Base-by-base conservation (phyloP, 2,113 vertebrate species). In the Eulacestoma nigropectus region DNA sequence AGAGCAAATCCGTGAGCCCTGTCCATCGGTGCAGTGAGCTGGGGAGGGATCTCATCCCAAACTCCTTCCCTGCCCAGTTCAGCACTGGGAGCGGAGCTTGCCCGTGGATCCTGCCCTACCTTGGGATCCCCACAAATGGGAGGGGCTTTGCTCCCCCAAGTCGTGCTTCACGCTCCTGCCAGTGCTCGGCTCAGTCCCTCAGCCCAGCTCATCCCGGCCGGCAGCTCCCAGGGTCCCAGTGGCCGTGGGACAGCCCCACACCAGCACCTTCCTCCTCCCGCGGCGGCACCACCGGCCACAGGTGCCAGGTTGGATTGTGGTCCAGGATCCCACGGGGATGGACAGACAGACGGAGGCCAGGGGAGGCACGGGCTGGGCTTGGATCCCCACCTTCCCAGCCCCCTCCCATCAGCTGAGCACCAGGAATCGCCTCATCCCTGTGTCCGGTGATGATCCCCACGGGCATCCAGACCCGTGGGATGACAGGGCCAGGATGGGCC, bases 371-470 rank as follows among this genome's bases (percentile, higher is more conserved):
- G 63, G 14, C 35, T 6, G 11, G 57, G 49, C 57, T 72, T 9
- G 42, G 50, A 73, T 23, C 22, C 50, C 11, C 35, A 26, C 49
- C n/a, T 13, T 17, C 35, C 59, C 76, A 16, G 65, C 29, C 26
- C 35, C n/a, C 78, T 21, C 27, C n/a, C 39, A 5, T 5, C 12
- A 4, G 3, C 49, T 5, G n/a, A 19, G 59, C 47, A 4, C 1
- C 9, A 6, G 49, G 35, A 53, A 21, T 18, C 0, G 0, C 37
- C 44, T 16, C 37, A 10, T 41, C 17, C 65, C 77, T 0, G 23
- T 1, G 20, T 2, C 26, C 15, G 0, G 13, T 0, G 60, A 1
- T 1, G 73, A 16, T 7, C 49, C 57, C 44, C 46, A 3, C 6
- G 0, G 25, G 5, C 29, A 41, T 2, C 75, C 93, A 8, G 37